These are phyloP conservation scores for Pasiphila rectangulata DNA, from an alignment of 2,888 invertebrate genomes.

Conservation along the genomic window DNA sequence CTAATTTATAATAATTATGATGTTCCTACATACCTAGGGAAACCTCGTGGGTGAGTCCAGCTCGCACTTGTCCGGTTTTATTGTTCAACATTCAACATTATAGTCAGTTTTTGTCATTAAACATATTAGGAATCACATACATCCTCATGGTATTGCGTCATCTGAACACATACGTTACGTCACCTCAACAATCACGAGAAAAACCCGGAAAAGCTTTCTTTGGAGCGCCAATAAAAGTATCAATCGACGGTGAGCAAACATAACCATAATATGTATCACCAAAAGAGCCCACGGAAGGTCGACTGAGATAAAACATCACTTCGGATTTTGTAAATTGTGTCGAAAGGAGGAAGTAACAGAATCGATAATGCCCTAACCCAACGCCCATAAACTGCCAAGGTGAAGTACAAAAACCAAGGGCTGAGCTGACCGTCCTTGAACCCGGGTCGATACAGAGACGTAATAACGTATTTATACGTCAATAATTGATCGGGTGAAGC, in stretches of 20 bases:
- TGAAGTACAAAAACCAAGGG: slow-evolving; percentile 20
- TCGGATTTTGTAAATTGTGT: not conserved
- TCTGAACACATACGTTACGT: not conserved
- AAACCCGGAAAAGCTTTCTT: not conserved
- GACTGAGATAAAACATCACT: not conserved
- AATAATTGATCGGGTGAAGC: slow-evolving; percentile 32
- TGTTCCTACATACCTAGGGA: too few relatives aligned
- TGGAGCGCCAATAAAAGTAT: not conserved
- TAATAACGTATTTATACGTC: slow-evolving; percentile 40
- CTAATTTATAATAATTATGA: too few relatives aligned
- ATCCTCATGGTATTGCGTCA: not conserved
- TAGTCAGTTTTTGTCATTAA: too few relatives aligned
- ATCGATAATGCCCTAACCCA: slow-evolving; percentile 23
- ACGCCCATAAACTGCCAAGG: slow-evolving; percentile 28
- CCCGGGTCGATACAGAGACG: slow-evolving; percentile 44
- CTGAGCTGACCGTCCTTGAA: slow-evolving; percentile 57
- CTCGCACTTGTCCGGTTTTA: too few relatives aligned
- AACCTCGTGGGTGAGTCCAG: too few relatives aligned
- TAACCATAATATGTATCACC: not conserved
- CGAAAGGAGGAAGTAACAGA: slow-evolving; percentile 2
- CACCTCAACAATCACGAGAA: not conserved
- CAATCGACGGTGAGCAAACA: not conserved
- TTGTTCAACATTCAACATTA: too few relatives aligned
- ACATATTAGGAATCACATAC: not conserved
- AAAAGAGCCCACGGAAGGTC: not conserved